Percentiles rank a stretch among this genome's conserved stretches.
Evolutionary conservation across 1,140 invertebrate species (phyloP).

Genomic region (Diorhabda carinulata): DNA sequence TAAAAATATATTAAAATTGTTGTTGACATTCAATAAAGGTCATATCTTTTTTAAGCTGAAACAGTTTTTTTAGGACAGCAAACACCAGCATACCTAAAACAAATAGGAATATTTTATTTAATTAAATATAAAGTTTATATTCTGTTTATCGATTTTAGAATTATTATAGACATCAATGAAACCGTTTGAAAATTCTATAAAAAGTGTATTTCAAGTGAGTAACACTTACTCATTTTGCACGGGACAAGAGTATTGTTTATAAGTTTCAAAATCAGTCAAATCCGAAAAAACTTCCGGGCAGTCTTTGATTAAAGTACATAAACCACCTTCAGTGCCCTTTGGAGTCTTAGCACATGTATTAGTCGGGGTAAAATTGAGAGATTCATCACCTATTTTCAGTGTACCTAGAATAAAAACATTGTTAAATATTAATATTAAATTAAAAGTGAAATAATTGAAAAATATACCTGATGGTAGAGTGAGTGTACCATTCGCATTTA

Average conservation of each 20-base stretch:
- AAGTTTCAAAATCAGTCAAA: not conserved
- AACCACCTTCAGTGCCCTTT: not conserved
- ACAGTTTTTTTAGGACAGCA: not conserved
- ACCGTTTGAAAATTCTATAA: too few relatives aligned
- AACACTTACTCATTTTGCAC: not conserved
- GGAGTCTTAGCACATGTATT: not conserved
- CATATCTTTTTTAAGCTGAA: too few relatives aligned
- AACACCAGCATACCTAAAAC: not conserved
- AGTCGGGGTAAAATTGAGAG: not conserved
- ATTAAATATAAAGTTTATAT: too few relatives aligned
- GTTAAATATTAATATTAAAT: not conserved
- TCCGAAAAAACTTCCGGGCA: not conserved
- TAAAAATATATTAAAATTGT: too few relatives aligned
- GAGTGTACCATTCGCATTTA: not conserved
- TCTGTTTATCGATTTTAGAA: too few relatives aligned
- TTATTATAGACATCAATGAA: too few relatives aligned
- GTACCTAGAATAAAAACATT: not conserved
- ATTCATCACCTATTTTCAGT: not conserved
- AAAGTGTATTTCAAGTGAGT: too few relatives aligned
- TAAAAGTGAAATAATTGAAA: not conserved
- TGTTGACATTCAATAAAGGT: too few relatives aligned
- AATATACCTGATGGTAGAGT: not conserved
- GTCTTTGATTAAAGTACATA: not conserved
- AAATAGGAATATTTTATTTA: not conserved
- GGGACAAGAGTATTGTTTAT: not conserved